Base-by-base conservation (phyloP, 2,888 invertebrate genomes). In the Pinctada fucata region DNA sequence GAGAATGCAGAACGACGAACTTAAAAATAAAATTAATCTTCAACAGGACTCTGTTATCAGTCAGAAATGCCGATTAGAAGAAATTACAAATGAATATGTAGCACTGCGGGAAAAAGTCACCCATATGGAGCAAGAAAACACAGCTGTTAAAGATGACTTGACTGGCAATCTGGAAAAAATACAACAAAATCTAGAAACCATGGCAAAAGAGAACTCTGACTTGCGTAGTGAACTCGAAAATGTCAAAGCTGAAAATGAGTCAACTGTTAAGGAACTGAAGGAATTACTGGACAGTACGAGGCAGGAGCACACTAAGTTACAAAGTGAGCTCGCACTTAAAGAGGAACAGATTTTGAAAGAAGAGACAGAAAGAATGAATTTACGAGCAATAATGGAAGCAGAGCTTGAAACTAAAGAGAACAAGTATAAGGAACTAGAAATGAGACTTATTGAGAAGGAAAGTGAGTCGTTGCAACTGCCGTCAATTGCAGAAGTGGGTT, bases 21-120 rank as follows among this genome's bases (percentile, higher is more conserved):
- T 86, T 2, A 82, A 86, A 68, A 86, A 87, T 64, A 85, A 84
- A 72, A 85, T 85, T 3, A 86, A 84, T 64, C 84, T 83, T 72
- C 85, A 87, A 72, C 84, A 85, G 69, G 85, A 88, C 78, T 51
- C 83, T 65, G 83, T 85, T 16, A 81, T 85, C 63, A 75, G 81
- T 48, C 76, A 85, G 45, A 83, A 83, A 76, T 77, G 81, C 68
- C 81, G 82, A 50, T 63, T 84, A 45, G 80, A 82, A 68, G 67
- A 75, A n/a, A 71, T 86, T 5, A 70, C 80, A 49, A 48, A 71
- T 52, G 84, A 86, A 79, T 85, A 86, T 79, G 74, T 64, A 5
- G 79, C 79, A 8, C 73, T 84, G 8, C 73, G 82, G 77, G 84
- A 84, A 31, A 83, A 84, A 67, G 13, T 82, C 5, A 51, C 78